Evolutionary conservation across 2,797 vertebrate genomes (phyloP).

Genomic region (Martes flavigula): DNA sequence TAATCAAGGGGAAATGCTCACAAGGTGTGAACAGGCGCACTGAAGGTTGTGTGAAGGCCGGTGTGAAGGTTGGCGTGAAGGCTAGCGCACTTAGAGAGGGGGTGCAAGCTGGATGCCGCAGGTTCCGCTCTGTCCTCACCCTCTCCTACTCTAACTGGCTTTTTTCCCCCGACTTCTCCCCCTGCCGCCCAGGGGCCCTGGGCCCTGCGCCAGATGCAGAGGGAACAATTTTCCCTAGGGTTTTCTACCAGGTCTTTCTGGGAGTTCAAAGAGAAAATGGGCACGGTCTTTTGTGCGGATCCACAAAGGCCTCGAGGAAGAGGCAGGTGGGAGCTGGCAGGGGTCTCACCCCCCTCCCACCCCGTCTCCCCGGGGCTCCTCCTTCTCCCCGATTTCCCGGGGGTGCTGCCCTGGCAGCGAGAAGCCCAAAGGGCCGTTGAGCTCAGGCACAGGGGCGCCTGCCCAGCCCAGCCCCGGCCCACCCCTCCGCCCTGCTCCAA

Average conservation of each 20-base stretch:
- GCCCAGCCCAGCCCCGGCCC: neutral
- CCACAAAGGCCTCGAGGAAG: neutral
- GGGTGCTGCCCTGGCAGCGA: neutral
- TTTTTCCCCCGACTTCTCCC: neutral
- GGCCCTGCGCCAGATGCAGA: neutral
- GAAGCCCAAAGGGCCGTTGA: neutral
- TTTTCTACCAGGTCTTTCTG: neutral
- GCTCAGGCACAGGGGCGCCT: neutral
- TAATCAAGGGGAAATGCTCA: neutral
- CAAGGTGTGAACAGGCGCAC: neutral
- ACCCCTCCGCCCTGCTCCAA: neutral
- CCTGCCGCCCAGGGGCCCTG: neutral
- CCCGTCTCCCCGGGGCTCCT: neutral
- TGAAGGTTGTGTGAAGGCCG: no score
- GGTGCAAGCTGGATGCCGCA: rapidly evolving
- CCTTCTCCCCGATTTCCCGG: neutral
- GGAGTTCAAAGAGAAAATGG: neutral
- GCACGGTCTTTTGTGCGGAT: neutral
- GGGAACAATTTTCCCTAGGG: no score
- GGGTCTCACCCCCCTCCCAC: neutral
- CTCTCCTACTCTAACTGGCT: neutral
- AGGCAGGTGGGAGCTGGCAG: neutral
- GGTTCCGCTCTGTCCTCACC: no score
- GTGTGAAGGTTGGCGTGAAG: neutral
- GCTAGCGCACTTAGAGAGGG: no score